Percentiles rank a stretch among this genome's conserved stretches.
Evolutionary conservation across 2,113 vertebrate genomes (phyloP).

Genomic region (Synchiropus splendidus): DNA sequence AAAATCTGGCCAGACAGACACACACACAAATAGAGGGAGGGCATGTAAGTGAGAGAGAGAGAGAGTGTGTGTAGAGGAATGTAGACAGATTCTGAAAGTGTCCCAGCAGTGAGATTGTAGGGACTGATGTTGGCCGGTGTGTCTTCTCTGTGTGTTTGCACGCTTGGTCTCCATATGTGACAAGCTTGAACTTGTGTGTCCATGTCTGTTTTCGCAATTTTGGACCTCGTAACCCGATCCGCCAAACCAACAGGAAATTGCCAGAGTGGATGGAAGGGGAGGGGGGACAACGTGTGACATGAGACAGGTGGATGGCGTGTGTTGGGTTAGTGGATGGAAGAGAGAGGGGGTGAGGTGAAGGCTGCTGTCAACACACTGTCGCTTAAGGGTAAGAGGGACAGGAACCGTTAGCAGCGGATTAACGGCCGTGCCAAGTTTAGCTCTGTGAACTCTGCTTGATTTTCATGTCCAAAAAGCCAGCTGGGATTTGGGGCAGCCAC

Average conservation of each 20-base stretch:
- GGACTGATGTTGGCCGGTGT: constrained; percentile 21
- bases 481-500: too few species aligned
- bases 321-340: constrained; percentile 2
- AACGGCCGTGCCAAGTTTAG: constrained; percentile 65
- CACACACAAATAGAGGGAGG: too few species aligned
- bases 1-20: too few species aligned
- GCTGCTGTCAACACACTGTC: constrained; percentile 67
- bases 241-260: constrained; percentile 86
- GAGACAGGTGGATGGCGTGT: constrained; percentile 58
- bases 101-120: constrained; percentile 22
- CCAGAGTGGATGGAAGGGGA: constrained; percentile 47
- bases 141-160: constrained; percentile 27
- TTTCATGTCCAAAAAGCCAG: constrained; percentile 20
- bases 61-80: background rate
- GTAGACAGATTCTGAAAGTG: constrained; percentile 9
- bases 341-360: constrained; percentile 26
- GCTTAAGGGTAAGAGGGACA: constrained; percentile 72
- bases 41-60: constrained; percentile 2
- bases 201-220: constrained; percentile 8
- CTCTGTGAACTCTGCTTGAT: constrained; percentile 28
- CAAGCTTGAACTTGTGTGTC: constrained; percentile 7
- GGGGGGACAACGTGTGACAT: constrained; percentile 44
- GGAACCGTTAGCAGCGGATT: constrained; percentile 79
- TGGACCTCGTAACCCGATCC: constrained; percentile 54
- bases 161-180: constrained; percentile 15